phyloP scores from a whole-genome alignment of 2,113 vertebrate species.

The Cranoglanis bouderius region DNA sequence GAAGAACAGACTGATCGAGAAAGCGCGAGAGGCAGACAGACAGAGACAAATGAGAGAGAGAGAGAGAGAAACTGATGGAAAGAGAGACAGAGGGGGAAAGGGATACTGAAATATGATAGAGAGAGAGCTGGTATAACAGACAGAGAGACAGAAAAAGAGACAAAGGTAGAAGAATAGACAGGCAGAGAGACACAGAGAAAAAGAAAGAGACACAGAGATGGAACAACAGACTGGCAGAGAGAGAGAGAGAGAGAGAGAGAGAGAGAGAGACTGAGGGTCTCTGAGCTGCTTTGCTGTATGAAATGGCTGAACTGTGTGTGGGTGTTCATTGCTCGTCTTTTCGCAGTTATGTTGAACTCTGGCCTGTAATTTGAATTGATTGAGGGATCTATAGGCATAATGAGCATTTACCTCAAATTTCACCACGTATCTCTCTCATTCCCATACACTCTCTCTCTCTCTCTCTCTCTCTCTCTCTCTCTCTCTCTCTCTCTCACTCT shows the following conservation, averaged over 20 bases:
- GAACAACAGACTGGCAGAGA: not conserved
- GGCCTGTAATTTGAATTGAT: slow-evolving; percentile 41
- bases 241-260: not conserved
- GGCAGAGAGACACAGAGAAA: not conserved
- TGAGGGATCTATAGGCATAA: slow-evolving; percentile 41
- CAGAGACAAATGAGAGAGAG: not conserved
- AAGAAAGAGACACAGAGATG: not conserved
- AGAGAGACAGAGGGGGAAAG: not conserved
- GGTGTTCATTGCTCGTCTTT: slow-evolving; percentile 36
- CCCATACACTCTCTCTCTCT: not conserved
- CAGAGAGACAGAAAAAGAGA: not conserved
- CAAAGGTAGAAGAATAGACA: not conserved
- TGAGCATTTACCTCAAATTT: slow-evolving; percentile 40
- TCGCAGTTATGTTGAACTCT: slow-evolving; percentile 16
- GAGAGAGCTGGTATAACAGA: not conserved
- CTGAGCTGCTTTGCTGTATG: slow-evolving; percentile 13
- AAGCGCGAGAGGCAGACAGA: not conserved
- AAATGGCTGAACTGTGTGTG: slow-evolving; percentile 32
- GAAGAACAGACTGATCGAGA: not conserved
- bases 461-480: not conserved
- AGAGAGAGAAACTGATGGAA: not conserved
- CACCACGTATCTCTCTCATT: not conserved
- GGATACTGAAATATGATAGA: not conserved
- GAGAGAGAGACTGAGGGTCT: not conserved
- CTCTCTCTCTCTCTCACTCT: not conserved